A percentile compares a stretch with the other conserved stretches of the same genome.
These are phyloP conservation scores for Pachyramphus minor DNA, from an alignment of 2,113 vertebrate genomes.

Conservation along the genomic window DNA sequence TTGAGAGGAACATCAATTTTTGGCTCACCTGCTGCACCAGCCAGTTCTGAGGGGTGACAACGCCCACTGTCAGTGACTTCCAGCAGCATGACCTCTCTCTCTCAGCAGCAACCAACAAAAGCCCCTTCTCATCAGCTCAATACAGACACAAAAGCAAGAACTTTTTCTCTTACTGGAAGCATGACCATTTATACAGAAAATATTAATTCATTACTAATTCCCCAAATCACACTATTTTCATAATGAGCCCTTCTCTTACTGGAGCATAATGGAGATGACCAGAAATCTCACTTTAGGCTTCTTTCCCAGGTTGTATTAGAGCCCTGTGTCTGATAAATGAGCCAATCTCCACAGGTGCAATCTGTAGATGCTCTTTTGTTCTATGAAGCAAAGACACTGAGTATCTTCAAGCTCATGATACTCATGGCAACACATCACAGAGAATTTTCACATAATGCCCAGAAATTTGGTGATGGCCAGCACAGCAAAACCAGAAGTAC, in stretches of 20 bases:
- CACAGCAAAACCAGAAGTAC: background rate
- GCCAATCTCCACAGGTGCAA: background rate
- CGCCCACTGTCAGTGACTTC: background rate
- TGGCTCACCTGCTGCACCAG: background rate
- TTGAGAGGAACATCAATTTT: background rate
- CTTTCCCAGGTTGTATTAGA: background rate
- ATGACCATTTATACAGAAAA: background rate
- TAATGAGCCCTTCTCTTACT: background rate
- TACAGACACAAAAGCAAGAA: background rate
- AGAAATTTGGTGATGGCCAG: background rate
- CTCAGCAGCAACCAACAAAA: background rate
- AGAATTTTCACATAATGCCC: background rate
- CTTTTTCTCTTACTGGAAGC: background rate
- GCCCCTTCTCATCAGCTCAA: background rate
- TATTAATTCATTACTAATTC: background rate
- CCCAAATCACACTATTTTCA: background rate
- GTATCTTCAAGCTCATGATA: background rate
- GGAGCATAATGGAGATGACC: background rate
- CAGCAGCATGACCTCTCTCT: background rate
- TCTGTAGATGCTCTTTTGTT: background rate
- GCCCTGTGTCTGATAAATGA: background rate
- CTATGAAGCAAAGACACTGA: background rate
- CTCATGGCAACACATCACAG: accelerated
- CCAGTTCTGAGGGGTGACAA: background rate
- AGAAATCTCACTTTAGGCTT: background rate